These are phyloP conservation scores for Aphaenogaster rudis DNA, from an alignment of 1,140 invertebrate genomes.

Conservation along the genomic window DNA sequence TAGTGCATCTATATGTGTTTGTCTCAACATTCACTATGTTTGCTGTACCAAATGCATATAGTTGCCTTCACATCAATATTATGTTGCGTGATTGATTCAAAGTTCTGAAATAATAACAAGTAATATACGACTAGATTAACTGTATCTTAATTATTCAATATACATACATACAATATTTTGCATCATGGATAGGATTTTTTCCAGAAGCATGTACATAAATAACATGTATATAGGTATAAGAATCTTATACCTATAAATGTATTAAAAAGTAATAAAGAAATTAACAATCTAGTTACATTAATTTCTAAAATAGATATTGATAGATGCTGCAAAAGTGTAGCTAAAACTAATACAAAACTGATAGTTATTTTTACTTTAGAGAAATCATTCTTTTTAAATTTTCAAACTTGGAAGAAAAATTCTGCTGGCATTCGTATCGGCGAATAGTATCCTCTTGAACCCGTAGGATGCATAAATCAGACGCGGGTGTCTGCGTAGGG, in stretches of 20 bases:
- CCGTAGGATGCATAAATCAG: slow-evolving; percentile 41
- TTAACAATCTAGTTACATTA: background rate
- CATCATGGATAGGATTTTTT: background rate
- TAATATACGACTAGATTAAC: background rate
- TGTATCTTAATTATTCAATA: background rate
- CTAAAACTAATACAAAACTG: background rate
- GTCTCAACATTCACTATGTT: no score
- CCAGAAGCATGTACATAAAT: background rate
- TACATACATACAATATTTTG: background rate
- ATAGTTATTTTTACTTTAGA: background rate
- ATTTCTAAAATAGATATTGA: background rate
- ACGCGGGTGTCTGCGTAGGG: slow-evolving; percentile 31
- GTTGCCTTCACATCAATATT: no score
- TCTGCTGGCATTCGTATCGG: background rate
- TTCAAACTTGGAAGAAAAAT: slow-evolving; percentile 5
- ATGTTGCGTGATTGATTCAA: background rate
- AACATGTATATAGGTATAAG: background rate
- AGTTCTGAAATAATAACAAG: background rate
- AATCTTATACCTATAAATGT: background rate
- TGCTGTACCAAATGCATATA: no score
- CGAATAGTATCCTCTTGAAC: slow-evolving; percentile 36
- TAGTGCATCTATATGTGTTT: no score
- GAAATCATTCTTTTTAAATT: background rate
- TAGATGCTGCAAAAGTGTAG: background rate
- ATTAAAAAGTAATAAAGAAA: background rate